Conservation (phyloP, 2,888 invertebrate species). For the Agrochola macilenta region DNA sequence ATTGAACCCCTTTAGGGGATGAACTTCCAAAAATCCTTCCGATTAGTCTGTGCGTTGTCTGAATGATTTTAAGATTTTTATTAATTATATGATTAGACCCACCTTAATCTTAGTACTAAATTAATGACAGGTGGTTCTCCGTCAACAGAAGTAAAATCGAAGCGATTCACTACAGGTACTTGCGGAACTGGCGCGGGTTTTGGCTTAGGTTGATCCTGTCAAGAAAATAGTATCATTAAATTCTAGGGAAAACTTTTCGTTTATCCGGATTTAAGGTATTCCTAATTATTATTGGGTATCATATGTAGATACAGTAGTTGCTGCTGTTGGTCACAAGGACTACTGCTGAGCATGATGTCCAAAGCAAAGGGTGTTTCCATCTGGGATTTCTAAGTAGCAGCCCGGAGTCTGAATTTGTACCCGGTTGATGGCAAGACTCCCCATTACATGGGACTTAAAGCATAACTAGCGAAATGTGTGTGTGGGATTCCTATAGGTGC, state of each 20-base stretch:
- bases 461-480: background rate
- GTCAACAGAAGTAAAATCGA: slow-evolving; percentile 7
- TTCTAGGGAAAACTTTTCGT: background rate
- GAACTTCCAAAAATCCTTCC: background rate
- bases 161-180: background rate
- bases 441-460: background rate
- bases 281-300: background rate
- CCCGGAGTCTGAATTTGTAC: background rate
- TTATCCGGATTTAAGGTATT: no score
- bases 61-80: background rate
- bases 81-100: background rate
- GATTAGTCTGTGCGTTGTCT: background rate
- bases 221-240: slow-evolving; percentile 11
- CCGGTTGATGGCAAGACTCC: background rate
- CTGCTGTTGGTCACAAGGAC: background rate
- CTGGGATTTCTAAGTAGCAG: background rate
- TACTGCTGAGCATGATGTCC: background rate
- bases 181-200: slow-evolving; percentile 4
- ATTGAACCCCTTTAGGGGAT: background rate
- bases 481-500: no score
- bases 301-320: background rate
- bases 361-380: no score
- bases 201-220: slow-evolving; percentile 38
- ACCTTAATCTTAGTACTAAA: slow-evolving; percentile 95
- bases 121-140: slow-evolving; percentile 90